A percentile compares a stretch with the other conserved stretches of the same genome.
phyloP scores from a whole-genome alignment of 2,113 vertebrate species.

The Manacus vitellinus region DNA sequence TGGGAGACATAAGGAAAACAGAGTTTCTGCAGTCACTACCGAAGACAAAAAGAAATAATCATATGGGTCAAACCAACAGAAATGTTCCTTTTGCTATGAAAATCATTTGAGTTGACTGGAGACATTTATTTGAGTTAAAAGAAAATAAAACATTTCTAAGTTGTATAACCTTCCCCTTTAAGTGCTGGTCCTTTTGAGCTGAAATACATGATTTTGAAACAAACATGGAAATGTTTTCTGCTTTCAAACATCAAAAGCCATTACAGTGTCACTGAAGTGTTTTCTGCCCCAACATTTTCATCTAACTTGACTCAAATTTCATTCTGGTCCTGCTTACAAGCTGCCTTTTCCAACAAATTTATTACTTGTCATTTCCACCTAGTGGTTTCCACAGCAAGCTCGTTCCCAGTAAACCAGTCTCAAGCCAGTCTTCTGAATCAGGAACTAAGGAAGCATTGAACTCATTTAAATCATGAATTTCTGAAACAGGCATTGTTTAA shows the following conservation, averaged over 20 bases:
- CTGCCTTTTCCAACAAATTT: background rate
- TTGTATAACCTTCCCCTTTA: background rate
- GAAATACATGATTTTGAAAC: slow-evolving; percentile 11
- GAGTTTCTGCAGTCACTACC: background rate
- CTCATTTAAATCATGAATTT: background rate
- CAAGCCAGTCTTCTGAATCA: background rate
- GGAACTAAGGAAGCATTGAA: background rate
- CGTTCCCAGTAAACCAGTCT: background rate
- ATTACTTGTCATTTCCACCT: slow-evolving; percentile 34
- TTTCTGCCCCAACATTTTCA: background rate
- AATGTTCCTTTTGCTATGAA: background rate
- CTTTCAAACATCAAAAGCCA: slow-evolving; percentile 3
- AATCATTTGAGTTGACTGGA: background rate
- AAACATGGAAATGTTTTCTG: background rate
- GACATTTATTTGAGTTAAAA: background rate
- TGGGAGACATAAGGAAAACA: background rate
- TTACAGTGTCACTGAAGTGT: background rate
- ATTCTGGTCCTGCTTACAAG: background rate
- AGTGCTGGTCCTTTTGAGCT: background rate
- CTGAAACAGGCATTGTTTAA: background rate
- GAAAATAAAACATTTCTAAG: slow-evolving; percentile 6
- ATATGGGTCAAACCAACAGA: background rate
- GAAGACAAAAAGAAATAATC: background rate
- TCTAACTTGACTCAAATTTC: slow-evolving; percentile 18
- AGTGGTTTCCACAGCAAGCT: background rate